Conservation (phyloP, 2,113 vertebrate genomes). For the Pao palembangensis region DNA sequence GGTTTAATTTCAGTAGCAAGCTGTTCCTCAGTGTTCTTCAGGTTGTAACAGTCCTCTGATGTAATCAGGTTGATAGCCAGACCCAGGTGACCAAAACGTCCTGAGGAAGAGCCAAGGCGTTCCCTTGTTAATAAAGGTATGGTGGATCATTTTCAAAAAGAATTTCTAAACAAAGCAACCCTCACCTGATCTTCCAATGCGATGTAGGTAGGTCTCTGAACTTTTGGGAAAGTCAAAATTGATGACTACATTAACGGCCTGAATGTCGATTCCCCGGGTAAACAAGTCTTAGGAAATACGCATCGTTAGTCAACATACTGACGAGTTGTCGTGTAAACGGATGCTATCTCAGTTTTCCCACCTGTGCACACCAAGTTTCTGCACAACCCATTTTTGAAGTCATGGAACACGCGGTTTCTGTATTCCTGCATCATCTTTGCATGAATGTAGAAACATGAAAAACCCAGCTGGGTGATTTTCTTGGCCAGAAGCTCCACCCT, state of each 20-base stretch:
- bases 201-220: conserved; percentile 79
- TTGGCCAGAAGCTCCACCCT: conserved; percentile 79
- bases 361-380: conserved; percentile 81
- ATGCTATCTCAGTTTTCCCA: conserved; percentile 30
- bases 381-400: conserved; percentile 80
- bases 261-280: conserved; percentile 80
- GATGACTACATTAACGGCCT: conserved; percentile 80
- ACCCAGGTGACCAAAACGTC: conserved; percentile 73
- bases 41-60: conserved; percentile 73
- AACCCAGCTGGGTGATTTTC: conserved; percentile 80
- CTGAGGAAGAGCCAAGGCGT: conserved; percentile 30
- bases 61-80: conserved; percentile 76
- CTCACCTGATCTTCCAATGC: conserved; percentile 78
- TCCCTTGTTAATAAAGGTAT: no score
- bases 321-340: no score
- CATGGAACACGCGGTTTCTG: conserved; percentile 74
- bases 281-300: conserved; percentile 69
- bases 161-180: background rate
- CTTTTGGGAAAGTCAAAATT: conserved; percentile 82
- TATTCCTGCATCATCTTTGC: conserved; percentile 83
- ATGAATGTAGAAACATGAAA: conserved; percentile 82
- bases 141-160: no score
- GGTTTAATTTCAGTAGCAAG: conserved; percentile 76
- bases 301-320: no score
- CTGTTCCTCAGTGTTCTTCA: conserved; percentile 74